A percentile compares a stretch with the other conserved stretches of the same genome.
Evolutionary conservation across 2,888 invertebrate species (phyloP).

Genomic region (Melinaea menophilus): DNA sequence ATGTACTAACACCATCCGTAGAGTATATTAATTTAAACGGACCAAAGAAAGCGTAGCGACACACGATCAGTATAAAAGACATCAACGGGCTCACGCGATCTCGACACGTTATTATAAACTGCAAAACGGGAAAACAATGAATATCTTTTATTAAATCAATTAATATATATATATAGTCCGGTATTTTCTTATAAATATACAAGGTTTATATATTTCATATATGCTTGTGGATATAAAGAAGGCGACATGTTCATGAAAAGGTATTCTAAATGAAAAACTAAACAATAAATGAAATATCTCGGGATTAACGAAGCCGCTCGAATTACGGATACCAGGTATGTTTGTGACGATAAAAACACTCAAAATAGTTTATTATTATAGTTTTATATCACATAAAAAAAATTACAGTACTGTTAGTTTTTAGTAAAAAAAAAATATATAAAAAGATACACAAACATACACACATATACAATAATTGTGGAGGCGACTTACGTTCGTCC

Average conservation of each 20-base stretch:
- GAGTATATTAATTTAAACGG: conserved; percentile 15
- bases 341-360: background rate
- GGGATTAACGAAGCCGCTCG: background rate
- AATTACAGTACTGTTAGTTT: no score
- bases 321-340: background rate
- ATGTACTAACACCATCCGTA: background rate
- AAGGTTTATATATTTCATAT: no score
- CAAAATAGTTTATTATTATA: conserved; percentile 2
- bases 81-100: conserved; percentile 46
- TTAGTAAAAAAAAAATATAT: background rate
- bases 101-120: conserved; percentile 1
- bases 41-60: conserved; percentile 27
- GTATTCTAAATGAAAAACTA: no score
- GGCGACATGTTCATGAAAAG: no score
- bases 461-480: background rate
- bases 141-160: conserved; percentile 8
- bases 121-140: conserved; percentile 1
- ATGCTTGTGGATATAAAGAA: no score
- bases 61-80: conserved; percentile 46
- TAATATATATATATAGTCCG: background rate
- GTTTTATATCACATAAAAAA: background rate
- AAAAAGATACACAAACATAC: background rate
- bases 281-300: no score
- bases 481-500: conserved; percentile 61
- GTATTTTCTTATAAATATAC: no score